Base-by-base conservation (phyloP, 2,888 invertebrate species). In the Cryptocephalus moraei region DNA sequence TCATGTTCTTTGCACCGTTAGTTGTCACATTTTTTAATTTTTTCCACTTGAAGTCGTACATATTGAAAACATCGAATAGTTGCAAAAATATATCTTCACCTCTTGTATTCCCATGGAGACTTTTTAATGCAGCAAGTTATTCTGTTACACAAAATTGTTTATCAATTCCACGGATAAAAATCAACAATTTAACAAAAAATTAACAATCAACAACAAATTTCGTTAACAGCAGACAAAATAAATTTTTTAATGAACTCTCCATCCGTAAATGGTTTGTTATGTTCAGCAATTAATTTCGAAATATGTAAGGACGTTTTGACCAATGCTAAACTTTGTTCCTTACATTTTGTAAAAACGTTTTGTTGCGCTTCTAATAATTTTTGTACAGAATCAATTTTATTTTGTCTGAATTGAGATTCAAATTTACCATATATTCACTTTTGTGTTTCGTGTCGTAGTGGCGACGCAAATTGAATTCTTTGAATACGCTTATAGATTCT, bases 171-270 rank as follows among this genome's bases (percentile, higher is more conserved):
- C n/a, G n/a, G n/a, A n/a, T n/a, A n/a, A n/a, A n/a, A n/a, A n/a
- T n/a, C n/a, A n/a, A n/a, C n/a, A n/a, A n/a, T n/a, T n/a, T n/a
- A n/a, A n/a, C n/a, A n/a, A n/a, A n/a, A n/a, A n/a, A n/a, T n/a
- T n/a, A n/a, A n/a, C n/a, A n/a, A n/a, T n/a, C n/a, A n/a, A n/a
- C n/a, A n/a, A n/a, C n/a, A n/a, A n/a, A n/a, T n/a, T n/a, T n/a
- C n/a, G n/a, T n/a, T n/a, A n/a, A n/a, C n/a, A n/a, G n/a, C n/a
- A n/a, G n/a, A n/a, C n/a, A n/a, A n/a, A n/a, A n/a, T n/a, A n/a
- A n/a, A n/a, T 43, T 47, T 43, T 52, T 52, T 50, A 43, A 50
- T 43, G 32, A 52, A 48, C 50, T 52, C 49, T 43, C 49, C 47
- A 45, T 47, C 47, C 32, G 48, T 47, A 47, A 52, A 52, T 45